phyloP scores from a whole-genome alignment of 2,797 vertebrate species.

The Eleutherodactylus coqui region DNA sequence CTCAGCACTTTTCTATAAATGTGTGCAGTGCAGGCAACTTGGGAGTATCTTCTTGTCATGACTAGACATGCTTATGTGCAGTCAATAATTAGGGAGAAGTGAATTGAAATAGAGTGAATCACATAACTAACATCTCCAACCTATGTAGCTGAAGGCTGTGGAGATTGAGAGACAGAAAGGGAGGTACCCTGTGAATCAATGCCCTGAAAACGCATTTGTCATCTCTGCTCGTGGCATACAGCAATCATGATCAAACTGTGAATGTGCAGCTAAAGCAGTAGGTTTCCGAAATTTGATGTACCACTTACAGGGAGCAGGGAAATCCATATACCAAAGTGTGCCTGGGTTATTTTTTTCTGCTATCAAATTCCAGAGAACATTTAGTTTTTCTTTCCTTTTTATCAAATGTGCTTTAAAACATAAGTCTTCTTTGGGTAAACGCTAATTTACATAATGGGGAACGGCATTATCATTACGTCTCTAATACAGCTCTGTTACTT shows the following conservation, averaged over 20 bases:
- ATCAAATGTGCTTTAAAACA: too few relatives aligned
- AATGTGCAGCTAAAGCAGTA: not conserved
- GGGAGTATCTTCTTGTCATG: constrained; percentile 26
- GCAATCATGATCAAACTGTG: not conserved
- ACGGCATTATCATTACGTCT: too few relatives aligned
- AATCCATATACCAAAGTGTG: not conserved
- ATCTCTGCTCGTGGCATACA: constrained; percentile 30
- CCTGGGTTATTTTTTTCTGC: not conserved
- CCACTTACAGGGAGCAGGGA: not conserved
- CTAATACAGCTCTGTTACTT: too few relatives aligned
- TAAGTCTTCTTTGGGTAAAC: too few relatives aligned
- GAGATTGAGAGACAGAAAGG: constrained; percentile 10
- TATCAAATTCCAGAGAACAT: not conserved
- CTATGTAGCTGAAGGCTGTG: constrained; percentile 32
- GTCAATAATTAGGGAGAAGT: not conserved
- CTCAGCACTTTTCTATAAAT: not conserved
- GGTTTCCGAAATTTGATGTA: not conserved
- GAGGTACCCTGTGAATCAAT: constrained; percentile 34
- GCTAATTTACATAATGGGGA: too few relatives aligned
- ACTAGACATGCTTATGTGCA: constrained; percentile 23
- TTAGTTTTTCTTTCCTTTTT: not conserved
- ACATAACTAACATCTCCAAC: constrained; percentile 15
- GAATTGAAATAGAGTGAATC: constrained; percentile 32
- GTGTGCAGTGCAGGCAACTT: not conserved
- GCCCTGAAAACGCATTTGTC: constrained; percentile 6